These are phyloP conservation scores for Agrenia bidenticulata DNA, from an alignment of 2,888 invertebrate genomes.

Conservation along the genomic window DNA sequence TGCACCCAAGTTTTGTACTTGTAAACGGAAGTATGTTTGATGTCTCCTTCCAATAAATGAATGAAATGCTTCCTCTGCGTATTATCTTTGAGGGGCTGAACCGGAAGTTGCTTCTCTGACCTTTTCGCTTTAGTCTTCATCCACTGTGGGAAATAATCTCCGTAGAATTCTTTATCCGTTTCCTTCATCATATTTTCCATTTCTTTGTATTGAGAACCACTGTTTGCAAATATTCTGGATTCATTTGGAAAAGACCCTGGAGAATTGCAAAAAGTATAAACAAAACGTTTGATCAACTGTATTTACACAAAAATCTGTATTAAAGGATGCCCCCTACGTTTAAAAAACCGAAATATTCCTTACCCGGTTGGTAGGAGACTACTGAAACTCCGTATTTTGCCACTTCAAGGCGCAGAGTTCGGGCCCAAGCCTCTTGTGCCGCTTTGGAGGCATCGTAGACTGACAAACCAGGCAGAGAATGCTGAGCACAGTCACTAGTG, in stretches of 20 bases:
- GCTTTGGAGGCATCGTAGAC: constrained; percentile 82
- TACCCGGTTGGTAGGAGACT: constrained; percentile 73
- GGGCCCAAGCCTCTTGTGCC: constrained; percentile 72
- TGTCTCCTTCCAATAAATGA: constrained; percentile 33
- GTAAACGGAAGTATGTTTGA: constrained; percentile 20
- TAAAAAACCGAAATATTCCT: background rate
- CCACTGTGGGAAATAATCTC: constrained; percentile 62
- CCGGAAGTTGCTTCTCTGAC: no score
- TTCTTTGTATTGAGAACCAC: constrained; percentile 63
- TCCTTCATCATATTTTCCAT: constrained; percentile 67
- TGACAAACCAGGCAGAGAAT: constrained; percentile 72
- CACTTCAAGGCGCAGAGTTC: constrained; percentile 72
- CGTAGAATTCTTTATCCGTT: constrained; percentile 67
- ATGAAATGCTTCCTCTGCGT: constrained; percentile 18
- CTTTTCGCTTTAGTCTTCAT: no score
- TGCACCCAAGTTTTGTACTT: no score
- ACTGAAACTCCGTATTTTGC: constrained; percentile 70
- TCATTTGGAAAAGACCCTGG: constrained; percentile 69
- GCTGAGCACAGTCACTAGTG: constrained; percentile 77
- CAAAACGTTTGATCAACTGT: constrained; percentile 5
- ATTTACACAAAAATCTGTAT: background rate
- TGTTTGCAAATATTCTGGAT: constrained; percentile 69
- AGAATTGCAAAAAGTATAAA: no score
- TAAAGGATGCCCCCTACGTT: background rate
- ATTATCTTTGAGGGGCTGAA: no score